Evolutionary conservation across 2,797 vertebrate species (phyloP).

Genomic region (Smutsia gigantea): DNA sequence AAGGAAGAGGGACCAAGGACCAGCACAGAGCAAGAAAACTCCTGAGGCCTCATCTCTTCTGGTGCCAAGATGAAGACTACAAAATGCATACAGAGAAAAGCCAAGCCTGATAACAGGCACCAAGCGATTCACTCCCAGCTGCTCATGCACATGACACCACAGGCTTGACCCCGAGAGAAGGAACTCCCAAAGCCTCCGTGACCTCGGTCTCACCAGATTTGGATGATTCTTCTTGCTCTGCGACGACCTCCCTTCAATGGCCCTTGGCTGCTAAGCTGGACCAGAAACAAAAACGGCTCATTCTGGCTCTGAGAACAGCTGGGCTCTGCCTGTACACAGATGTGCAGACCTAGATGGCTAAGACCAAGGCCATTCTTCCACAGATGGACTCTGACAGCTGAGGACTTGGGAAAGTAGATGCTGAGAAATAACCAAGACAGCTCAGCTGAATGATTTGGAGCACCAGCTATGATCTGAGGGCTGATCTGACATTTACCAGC

Average conservation of each 20-base stretch:
- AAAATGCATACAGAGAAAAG: background rate
- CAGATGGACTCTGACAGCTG: background rate
- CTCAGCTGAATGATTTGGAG: background rate
- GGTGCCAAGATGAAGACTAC: background rate
- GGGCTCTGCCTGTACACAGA: constrained; percentile 18
- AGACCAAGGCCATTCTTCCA: background rate
- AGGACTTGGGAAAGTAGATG: background rate
- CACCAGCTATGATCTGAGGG: background rate
- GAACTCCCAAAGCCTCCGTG: background rate
- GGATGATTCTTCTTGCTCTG: background rate
- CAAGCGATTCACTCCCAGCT: background rate
- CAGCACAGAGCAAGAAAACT: constrained; percentile 4
- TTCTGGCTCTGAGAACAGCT: background rate
- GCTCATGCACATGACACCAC: background rate
- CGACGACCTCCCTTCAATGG: constrained; percentile 5
- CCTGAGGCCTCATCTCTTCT: background rate
- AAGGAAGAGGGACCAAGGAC: constrained; percentile 39
- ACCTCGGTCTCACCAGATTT: background rate
- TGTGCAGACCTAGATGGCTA: background rate
- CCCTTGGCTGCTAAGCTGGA: constrained; percentile 15
- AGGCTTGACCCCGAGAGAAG: background rate
- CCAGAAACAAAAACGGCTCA: background rate
- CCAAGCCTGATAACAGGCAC: background rate
- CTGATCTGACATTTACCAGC: background rate
- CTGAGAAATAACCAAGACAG: background rate